phyloP scores from a whole-genome alignment of 2,888 invertebrate genomes.

The Branchellion lobata region DNA sequence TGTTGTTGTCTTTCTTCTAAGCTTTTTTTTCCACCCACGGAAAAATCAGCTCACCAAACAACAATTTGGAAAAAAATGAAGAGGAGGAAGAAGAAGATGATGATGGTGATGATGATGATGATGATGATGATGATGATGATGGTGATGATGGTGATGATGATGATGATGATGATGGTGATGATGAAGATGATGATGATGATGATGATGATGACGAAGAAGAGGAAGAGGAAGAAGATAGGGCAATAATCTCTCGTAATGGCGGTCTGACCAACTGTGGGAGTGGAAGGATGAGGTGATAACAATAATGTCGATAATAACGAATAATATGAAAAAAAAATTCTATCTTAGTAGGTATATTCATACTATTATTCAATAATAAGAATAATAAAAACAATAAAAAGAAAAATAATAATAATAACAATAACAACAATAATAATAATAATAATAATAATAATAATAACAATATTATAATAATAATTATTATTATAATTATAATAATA shows the following conservation, averaged over 20 bases:
- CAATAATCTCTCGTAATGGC: conserved; percentile 4
- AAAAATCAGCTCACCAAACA: background rate
- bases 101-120: conserved; percentile 8
- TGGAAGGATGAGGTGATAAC: too few species aligned
- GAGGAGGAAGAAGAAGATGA: background rate
- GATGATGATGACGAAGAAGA: background rate
- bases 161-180: background rate
- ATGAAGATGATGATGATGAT: background rate
- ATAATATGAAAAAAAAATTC: too few species aligned
- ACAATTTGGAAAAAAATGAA: background rate
- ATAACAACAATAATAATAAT: too few species aligned
- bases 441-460: too few species aligned
- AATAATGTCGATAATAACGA: too few species aligned
- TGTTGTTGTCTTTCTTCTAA: too few species aligned
- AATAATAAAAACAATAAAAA: background rate
- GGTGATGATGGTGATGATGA: conserved; percentile 8
- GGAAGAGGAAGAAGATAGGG: background rate
- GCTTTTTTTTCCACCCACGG: background rate
- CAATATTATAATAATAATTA: too few species aligned
- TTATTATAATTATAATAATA: too few species aligned
- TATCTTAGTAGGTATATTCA: too few species aligned
- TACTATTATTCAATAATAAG: background rate
- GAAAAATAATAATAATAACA: too few species aligned
- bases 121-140: conserved; percentile 21
- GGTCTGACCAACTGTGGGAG: too few species aligned